Evolutionary conservation across 2,888 invertebrate species (phyloP).

Genomic region (Stegana nigrithorax): DNA sequence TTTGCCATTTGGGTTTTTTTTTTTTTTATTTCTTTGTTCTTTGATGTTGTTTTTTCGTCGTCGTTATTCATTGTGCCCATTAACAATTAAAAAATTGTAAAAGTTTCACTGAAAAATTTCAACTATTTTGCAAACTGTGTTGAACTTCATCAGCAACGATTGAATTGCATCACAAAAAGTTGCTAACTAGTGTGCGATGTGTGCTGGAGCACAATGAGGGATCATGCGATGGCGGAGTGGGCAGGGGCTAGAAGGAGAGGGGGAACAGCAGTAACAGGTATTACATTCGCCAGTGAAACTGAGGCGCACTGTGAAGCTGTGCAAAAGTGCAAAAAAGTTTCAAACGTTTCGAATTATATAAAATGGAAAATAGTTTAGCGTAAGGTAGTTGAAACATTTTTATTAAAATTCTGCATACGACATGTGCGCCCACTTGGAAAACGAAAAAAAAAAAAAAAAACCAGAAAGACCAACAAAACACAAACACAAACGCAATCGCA

Average conservation of each 20-base stretch:
- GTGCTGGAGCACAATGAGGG: no score
- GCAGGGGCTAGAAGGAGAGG: no score
- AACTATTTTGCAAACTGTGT: conserved; percentile 13
- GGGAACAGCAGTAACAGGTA: no score
- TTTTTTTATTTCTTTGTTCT: neutral
- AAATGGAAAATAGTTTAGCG: neutral
- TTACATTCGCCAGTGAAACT: no score
- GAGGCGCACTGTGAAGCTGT: no score
- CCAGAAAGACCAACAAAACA: no score
- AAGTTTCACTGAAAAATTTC: conserved; percentile 4
- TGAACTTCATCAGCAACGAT: conserved; percentile 10
- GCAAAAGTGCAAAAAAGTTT: neutral
- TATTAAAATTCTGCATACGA: no score
- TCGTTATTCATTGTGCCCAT: neutral
- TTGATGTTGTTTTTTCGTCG: neutral
- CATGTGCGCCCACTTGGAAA: no score
- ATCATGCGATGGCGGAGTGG: no score
- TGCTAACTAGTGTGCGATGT: neutral
- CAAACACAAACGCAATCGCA: no score
- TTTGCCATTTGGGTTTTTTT: neutral
- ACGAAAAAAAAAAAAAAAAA: no score
- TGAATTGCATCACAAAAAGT: conserved; percentile 4
- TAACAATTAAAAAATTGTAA: conserved; percentile 16
- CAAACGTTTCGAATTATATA: neutral
- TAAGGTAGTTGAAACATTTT: no score